Evolutionary conservation across 2,888 invertebrate species (phyloP).

Genomic region (Homarus gammarus): DNA sequence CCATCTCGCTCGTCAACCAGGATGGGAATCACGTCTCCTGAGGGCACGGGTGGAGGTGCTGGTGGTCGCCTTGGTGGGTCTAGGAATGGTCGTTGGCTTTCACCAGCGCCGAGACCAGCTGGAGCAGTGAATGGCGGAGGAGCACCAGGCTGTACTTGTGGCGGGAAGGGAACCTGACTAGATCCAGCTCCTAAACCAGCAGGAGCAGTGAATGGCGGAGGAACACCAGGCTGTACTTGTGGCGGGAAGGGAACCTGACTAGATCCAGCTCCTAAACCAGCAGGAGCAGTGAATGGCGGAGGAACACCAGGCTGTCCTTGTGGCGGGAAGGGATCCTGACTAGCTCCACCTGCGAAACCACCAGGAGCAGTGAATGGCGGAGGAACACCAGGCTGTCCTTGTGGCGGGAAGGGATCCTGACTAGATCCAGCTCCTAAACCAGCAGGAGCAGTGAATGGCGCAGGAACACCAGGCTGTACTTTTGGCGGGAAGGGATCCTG

Average conservation of each 20-base stretch:
- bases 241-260: background rate
- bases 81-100: background rate
- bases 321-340: background rate
- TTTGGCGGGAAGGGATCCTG: background rate
- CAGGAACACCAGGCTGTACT: background rate
- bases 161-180: background rate
- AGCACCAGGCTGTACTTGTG: background rate
- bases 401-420: background rate
- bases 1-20: conserved; percentile 64
- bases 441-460: conserved; percentile 7
- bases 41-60: background rate
- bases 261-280: background rate
- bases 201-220: conserved; percentile 2
- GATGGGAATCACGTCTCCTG: conserved; percentile 53
- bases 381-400: background rate
- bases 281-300: conserved; percentile 4
- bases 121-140: conserved; percentile 16
- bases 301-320: background rate
- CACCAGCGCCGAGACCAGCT: background rate
- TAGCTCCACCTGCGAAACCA: background rate
- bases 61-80: background rate
- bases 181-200: background rate
- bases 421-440: background rate
- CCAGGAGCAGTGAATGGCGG: conserved; percentile 9
- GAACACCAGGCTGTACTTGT: background rate